Conservation (phyloP, 1,140 invertebrate species). For the Habropoda laboriosa region DNA sequence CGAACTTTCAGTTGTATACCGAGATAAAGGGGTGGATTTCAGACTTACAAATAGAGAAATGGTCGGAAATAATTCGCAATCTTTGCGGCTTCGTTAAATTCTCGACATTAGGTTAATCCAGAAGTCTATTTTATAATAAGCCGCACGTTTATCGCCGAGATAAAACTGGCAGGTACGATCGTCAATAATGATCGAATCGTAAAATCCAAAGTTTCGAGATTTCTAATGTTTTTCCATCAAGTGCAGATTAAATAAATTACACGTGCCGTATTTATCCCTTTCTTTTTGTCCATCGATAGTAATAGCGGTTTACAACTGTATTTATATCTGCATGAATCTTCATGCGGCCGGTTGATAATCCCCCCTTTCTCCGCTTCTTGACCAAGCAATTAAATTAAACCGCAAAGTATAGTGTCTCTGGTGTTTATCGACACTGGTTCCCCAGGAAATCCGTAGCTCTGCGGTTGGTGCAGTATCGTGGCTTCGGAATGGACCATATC, state of each 20-base stretch:
- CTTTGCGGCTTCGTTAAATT: not conserved
- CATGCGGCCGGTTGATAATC: not conserved
- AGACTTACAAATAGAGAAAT: too few species aligned
- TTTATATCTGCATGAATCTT: constrained; percentile 5
- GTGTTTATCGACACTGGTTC: not conserved
- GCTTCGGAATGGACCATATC: not conserved
- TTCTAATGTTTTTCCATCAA: too few species aligned
- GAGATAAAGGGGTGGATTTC: too few species aligned
- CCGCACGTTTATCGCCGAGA: not conserved
- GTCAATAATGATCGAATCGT: too few species aligned
- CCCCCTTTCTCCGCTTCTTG: not conserved
- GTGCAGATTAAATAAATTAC: not conserved
- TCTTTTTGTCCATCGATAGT: not conserved
- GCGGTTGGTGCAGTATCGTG: not conserved
- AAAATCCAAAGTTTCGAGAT: too few species aligned
- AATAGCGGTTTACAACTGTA: not conserved
- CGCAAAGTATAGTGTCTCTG: constrained; percentile 13
- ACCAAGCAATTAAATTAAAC: constrained; percentile 18
- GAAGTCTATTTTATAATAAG: not conserved
- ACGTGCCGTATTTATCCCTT: too few species aligned
- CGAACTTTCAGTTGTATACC: too few species aligned
- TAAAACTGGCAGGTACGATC: not conserved
- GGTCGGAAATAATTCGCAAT: too few species aligned
- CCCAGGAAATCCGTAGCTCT: constrained; percentile 12
- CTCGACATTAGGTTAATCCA: not conserved